phyloP scores from a whole-genome alignment of 2,888 invertebrate genomes.

The Calliscelio sp. region DNA sequence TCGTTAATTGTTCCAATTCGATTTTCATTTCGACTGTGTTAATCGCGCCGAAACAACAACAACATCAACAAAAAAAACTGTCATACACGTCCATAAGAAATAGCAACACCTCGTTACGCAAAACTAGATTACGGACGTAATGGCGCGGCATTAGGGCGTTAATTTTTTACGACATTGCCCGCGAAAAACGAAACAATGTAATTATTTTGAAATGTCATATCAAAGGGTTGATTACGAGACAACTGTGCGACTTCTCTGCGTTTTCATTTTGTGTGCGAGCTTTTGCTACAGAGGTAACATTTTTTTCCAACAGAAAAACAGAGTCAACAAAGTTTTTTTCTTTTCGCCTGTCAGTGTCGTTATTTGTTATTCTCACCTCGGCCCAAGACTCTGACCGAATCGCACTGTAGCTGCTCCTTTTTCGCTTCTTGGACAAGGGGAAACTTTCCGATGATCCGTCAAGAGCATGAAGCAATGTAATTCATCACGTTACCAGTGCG shows the following conservation, averaged over 20 bases:
- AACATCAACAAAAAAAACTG: neutral
- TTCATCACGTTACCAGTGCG: conserved; percentile 83
- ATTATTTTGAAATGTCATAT: conserved; percentile 44
- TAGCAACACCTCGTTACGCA: neutral
- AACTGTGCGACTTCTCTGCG: neutral
- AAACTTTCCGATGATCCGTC: conserved; percentile 83
- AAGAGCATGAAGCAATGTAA: conserved; percentile 83
- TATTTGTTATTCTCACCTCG: conserved; percentile 56
- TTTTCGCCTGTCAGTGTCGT: conserved; percentile 39
- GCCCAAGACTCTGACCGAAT: conserved; percentile 58
- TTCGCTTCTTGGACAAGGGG: conserved; percentile 51
- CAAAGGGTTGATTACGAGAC: conserved; percentile 38
- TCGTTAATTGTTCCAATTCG: conserved; percentile 16
- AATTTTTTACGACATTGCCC: conserved; percentile 1
- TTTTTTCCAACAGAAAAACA: conserved; percentile 3
- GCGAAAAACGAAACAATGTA: conserved; percentile 25
- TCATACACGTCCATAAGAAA: neutral
- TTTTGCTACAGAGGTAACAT: conserved; percentile 2
- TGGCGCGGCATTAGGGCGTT: neutral
- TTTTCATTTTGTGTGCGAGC: neutral
- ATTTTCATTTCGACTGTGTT: conserved; percentile 9
- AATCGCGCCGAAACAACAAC: no score
- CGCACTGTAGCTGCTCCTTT: conserved; percentile 38
- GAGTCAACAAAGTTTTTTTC: conserved; percentile 37
- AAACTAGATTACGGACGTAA: neutral